These are phyloP conservation scores for Bhutanitis thaidina DNA, from an alignment of 2,888 invertebrate genomes.

Conservation along the genomic window DNA sequence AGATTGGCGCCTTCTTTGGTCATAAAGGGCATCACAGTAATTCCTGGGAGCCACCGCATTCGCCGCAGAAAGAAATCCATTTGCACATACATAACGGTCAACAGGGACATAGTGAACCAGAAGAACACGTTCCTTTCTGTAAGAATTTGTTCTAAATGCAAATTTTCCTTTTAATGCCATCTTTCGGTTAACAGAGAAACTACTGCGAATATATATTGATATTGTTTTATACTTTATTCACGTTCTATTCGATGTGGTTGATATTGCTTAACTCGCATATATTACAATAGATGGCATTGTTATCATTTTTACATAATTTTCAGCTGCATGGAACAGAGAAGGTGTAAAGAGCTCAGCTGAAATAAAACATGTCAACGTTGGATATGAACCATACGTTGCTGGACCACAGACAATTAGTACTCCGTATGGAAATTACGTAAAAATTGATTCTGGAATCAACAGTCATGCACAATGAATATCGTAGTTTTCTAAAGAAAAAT, in stretches of 20 bases:
- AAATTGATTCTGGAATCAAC: conserved; percentile 27
- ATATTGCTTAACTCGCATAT: not conserved
- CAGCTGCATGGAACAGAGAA: conserved; percentile 61
- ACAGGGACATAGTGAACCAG: conserved; percentile 27
- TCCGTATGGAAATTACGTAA: conserved; percentile 61
- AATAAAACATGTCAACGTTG: conserved; percentile 35
- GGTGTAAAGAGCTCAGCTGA: conserved; percentile 33
- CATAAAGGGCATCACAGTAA: conserved; percentile 44
- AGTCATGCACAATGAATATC: conserved; percentile 1
- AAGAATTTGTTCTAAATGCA: too few species aligned
- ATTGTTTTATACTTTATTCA: not conserved
- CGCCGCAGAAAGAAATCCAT: conserved; percentile 64
- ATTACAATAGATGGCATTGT: conserved; percentile 33
- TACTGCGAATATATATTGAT: not conserved
- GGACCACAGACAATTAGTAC: conserved; percentile 66
- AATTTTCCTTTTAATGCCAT: conserved; percentile 20
- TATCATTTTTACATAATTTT: conserved; percentile 23
- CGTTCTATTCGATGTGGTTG: too few species aligned
- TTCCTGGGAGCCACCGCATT: conserved; percentile 45
- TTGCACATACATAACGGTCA: conserved; percentile 67
- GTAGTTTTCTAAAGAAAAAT: too few species aligned
- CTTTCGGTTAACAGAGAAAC: conserved; percentile 22
- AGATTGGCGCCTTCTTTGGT: conserved; percentile 59
- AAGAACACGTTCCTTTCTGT: conserved; percentile 32
- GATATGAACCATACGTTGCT: conserved; percentile 42